phyloP scores from a whole-genome alignment of 2,888 invertebrate genomes.

The Agrochola macilenta region DNA sequence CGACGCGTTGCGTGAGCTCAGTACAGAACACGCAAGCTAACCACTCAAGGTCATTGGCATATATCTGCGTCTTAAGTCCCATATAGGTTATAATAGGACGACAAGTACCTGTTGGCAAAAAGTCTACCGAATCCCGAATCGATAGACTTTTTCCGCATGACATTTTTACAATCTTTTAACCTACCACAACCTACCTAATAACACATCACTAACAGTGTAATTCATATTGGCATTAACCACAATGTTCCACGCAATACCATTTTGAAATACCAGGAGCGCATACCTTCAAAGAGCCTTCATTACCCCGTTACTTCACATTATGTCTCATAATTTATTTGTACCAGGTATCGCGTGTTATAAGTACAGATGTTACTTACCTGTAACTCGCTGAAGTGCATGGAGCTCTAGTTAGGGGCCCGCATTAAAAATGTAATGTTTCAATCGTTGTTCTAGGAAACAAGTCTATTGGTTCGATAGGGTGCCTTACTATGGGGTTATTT shows the following conservation, averaged over 20 bases:
- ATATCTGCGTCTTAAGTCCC: no score
- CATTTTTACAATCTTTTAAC: background rate
- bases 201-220: background rate
- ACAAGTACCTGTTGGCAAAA: no score
- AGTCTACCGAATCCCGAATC: no score
- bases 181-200: no score
- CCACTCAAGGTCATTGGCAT: no score
- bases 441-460: constrained; percentile 81
- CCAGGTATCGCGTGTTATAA: constrained; percentile 71
- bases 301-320: constrained; percentile 18
- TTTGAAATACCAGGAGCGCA: constrained; percentile 45
- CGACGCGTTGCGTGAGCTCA: no score
- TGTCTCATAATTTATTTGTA: constrained; percentile 53
- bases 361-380: constrained; percentile 74
- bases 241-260: background rate
- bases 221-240: constrained; percentile 9
- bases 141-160: no score
- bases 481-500: constrained; percentile 27
- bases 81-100: no score
- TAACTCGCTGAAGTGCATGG: constrained; percentile 57
- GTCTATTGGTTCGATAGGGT: constrained; percentile 74
- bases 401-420: constrained; percentile 63
- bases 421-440: constrained; percentile 86
- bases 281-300: constrained; percentile 18
- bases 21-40: no score